phyloP scores from a whole-genome alignment of 1,140 invertebrate genomes.

The Listronotus bonariensis region DNA sequence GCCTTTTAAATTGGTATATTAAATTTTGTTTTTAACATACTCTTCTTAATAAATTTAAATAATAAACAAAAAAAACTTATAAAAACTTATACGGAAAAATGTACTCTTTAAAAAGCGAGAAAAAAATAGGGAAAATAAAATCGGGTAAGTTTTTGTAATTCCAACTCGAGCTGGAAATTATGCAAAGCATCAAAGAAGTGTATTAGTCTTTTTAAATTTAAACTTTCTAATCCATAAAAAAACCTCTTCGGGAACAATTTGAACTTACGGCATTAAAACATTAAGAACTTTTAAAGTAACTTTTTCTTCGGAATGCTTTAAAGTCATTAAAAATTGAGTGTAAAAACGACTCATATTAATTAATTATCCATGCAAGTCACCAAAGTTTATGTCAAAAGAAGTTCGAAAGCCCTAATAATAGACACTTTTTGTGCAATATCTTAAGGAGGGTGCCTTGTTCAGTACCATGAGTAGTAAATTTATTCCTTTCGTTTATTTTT shows the following conservation, averaged over 20 bases:
- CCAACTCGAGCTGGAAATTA: slow-evolving; percentile 27
- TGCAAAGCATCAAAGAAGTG: slow-evolving; percentile 37
- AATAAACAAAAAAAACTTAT: too few species aligned
- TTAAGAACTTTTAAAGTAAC: slow-evolving; percentile 36
- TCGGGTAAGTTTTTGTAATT: slow-evolving; percentile 24
- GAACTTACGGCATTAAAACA: slow-evolving; percentile 37
- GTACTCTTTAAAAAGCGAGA: slow-evolving; percentile 1
- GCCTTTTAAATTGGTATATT: too few species aligned
- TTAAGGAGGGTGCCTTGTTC: slow-evolving; percentile 15
- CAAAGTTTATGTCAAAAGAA: slow-evolving; percentile 32
- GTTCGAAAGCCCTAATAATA: slow-evolving; percentile 24
- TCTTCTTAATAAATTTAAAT: too few species aligned
- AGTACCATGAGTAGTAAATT: not conserved
- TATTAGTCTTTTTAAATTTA: slow-evolving; percentile 35
- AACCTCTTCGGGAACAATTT: slow-evolving; percentile 36
- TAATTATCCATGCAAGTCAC: slow-evolving; percentile 39
- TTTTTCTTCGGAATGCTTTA: slow-evolving; percentile 34
- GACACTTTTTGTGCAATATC: slow-evolving; percentile 15
- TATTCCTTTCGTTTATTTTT: too few species aligned
- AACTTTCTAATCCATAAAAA: slow-evolving; percentile 34
- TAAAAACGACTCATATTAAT: slow-evolving; percentile 39
- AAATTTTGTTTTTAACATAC: too few species aligned
- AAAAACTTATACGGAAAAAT: too few species aligned
- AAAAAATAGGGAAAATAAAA: slow-evolving; percentile 15
- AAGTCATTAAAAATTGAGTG: slow-evolving; percentile 36